Base-by-base conservation (phyloP, 2,797 vertebrate species). In the Echiichthys vipera region DNA sequence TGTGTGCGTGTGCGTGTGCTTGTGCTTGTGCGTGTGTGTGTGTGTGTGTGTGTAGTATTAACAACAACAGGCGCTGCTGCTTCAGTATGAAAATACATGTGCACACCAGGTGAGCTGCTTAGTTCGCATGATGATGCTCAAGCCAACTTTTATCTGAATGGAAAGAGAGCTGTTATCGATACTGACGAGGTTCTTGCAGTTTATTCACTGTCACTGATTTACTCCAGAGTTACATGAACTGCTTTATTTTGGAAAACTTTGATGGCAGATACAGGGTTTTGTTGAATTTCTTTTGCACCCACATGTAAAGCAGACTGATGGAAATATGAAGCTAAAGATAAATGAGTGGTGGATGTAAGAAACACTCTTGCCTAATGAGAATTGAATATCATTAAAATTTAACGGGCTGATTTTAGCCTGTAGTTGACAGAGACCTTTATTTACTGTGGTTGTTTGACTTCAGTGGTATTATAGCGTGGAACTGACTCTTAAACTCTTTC, bases 161-260 rank as follows among this genome's bases (percentile, higher is more conserved):
- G 61, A 83, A 80, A 69, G 42, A 1, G 49, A 54, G 36, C 17
- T 53, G 18, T 50, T 47, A 24, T 70, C 39, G 24, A 15, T 24
- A 32, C 25, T 71, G 40, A 74, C 2, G 0, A 27, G 8, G 32
- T 12, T 47, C 3, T 20, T 12, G 20, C 12, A 20, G 29, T 51
- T 56, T 17, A 18, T 50, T 71, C 39, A 12, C 20, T 12, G 25
- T 34, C 3, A 2, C 7, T 20, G 13, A 65, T 65, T 72, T 37
- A 37, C 5, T 37, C 13, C 5, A 13, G 4, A 53, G 46, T 54
- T 63, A 22, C 2, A 17, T 17, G 20, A 34, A 63, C 2, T 5
- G 8, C 8, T 63, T 25, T 58, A 9, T 56, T 77, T 34, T 42
- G 49, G 30, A 34, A 46, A 56, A 61, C 27, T 32, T 40, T 1